phyloP scores from a whole-genome alignment of 2,797 vertebrate species.

The Astyanax mexicanus region DNA sequence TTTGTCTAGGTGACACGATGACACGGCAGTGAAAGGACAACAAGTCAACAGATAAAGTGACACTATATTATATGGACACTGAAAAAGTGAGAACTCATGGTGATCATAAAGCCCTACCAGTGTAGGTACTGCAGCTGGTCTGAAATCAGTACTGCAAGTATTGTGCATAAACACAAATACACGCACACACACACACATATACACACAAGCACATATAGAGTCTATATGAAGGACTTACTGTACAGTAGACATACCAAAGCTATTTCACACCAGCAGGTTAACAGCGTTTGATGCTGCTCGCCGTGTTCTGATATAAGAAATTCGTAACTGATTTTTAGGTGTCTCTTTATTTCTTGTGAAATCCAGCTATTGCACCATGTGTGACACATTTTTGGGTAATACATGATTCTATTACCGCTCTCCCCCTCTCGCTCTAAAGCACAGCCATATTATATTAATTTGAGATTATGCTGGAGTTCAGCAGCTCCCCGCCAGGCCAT shows the following conservation, averaged over 20 bases:
- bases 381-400: constrained; percentile 3
- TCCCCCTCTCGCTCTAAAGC: background rate
- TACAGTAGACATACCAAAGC: too few relatives aligned
- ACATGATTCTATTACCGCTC: background rate
- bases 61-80: constrained; percentile 6
- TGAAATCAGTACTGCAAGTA: constrained; percentile 32
- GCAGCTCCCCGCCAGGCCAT: background rate
- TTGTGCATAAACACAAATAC: constrained; percentile 13
- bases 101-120: background rate
- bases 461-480: constrained; percentile 1
- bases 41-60: background rate
- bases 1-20: constrained; percentile 34
- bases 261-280: background rate
- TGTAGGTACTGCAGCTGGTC: constrained; percentile 2
- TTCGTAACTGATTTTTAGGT: background rate
- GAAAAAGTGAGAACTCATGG: constrained; percentile 19
- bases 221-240: background rate
- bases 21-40: background rate
- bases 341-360: background rate
- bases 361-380: background rate
- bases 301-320: background rate
- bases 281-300: background rate
- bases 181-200: background rate
- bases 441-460: constrained; percentile 1
- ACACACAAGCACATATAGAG: background rate